A percentile compares a stretch with the other conserved stretches of the same genome.
Conservation (phyloP, 2,888 invertebrate genomes). For the Spisula subtruncata region DNA sequence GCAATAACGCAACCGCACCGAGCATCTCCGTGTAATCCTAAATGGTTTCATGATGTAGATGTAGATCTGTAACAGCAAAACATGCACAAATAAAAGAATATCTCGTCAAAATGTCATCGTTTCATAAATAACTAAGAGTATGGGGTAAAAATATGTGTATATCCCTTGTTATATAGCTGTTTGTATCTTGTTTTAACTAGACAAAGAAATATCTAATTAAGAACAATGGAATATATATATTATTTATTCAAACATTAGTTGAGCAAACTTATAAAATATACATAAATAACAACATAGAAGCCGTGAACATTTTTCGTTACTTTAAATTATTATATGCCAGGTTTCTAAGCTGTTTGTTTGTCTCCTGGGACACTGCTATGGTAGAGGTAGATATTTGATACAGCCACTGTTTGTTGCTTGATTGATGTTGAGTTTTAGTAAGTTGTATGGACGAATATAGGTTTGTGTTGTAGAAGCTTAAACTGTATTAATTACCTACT, state of each 20-base stretch:
- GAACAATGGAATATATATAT: background rate
- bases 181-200: background rate
- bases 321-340: conserved; percentile 7
- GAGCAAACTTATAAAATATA: conserved; percentile 24
- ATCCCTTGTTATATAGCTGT: background rate
- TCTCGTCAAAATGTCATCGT: too few species aligned
- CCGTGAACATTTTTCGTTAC: background rate
- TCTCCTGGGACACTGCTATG: background rate
- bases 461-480: too few species aligned
- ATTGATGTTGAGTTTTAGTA: background rate
- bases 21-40: too few species aligned
- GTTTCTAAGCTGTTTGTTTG: background rate
- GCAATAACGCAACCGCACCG: too few species aligned
- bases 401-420: background rate
- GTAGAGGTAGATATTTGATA: background rate
- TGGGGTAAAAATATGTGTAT: too few species aligned
- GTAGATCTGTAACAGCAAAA: too few species aligned
- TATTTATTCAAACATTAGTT: conserved; percentile 16
- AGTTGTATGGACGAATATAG: too few species aligned
- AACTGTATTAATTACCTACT: too few species aligned
- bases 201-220: background rate
- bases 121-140: too few species aligned
- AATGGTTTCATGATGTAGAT: too few species aligned
- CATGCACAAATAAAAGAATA: too few species aligned
- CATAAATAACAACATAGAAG: background rate